Base-by-base conservation (phyloP, 2,797 vertebrate species). In the Phataginus tricuspis region DNA sequence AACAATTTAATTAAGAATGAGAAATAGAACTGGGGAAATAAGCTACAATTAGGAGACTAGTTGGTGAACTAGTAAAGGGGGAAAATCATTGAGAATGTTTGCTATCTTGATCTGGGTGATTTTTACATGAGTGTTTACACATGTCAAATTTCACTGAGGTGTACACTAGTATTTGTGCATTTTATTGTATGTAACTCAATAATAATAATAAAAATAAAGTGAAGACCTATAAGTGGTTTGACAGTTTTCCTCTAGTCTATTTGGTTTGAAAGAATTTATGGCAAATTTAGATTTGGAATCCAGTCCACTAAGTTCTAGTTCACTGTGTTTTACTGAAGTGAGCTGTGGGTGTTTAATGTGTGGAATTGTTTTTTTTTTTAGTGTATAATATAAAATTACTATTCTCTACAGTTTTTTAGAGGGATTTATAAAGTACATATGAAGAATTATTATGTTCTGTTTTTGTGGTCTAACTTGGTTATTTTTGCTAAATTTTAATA, bases 1-100 rank as follows among this genome's bases (percentile, higher is more conserved):
- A 92, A 31, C 18, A 74, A 72, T 86, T 95, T 94, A 95, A 94
- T 86, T 86, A 92, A 83, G 19, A 72, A n/a, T 5, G n/a, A 75
- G n/a, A 80, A 95, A 29, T 83, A 12, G 68, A 42, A 66, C 79
- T 77, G 53, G 61, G n/a, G 77, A 91, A 77, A 82, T 34, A 68
- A 39, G 7, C 27, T 75, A 39, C 80, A 42, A 61, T 66, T 90
- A 66, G 53, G 21, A 18, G 29, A 78, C 45, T 71, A 64, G 34
- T 3, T 59, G 64, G 21, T 77, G 37, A 92, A 79, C 39, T 45
- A 45, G 45, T 45, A 10, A 45, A 45, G 45, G 45, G 11, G 45
- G 45, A 45, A 45, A 12, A 45, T 45, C 45, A 45, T 11, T 45
- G 45, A 45, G 45, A 45, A 45, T 45, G 10, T 45, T 45, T 45